Base-by-base conservation (phyloP, 2,797 vertebrate genomes). In the Channa striata region DNA sequence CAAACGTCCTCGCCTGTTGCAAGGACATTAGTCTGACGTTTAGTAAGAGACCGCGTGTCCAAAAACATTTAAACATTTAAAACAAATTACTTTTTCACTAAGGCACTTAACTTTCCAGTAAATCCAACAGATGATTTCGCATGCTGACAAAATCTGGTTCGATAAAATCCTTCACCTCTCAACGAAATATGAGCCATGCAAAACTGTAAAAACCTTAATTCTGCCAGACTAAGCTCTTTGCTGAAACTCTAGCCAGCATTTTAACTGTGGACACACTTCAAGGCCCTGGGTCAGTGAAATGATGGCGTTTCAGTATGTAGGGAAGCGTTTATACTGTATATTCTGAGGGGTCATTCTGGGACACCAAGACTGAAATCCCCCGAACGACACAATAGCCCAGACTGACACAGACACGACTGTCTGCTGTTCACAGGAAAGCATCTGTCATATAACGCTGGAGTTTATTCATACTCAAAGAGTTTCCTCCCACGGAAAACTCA, bases 151-250 rank as follows among this genome's bases (percentile, higher is more conserved):
- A 64, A 21, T 30, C 36, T 36, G 30, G 37, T 13, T 25, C 40
- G 53, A 13, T 19, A 61, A 12, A 62, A 44, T 37, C 21, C 46
- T 62, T 23, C 34, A 51, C 1, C 11, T 33, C 23, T 43, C 25
- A 20, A 20, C 17, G 40, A 53, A 42, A 57, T 23, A 25, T 64
- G 39, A 67, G 14, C 8, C 20, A 8, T n/a, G n/a, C 51, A 67
- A 39, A 68, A 25, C 36, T 39, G 58, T 46, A 39, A 53, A 59
- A 51, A 34, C 11, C 36, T 16, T 44, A 25, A n/a, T 71, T 59
- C 47, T 63, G 23, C 12, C 43, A 40, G 46, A 68, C 43, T 63
- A 46, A 72, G 53, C 68, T 63, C 36, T 75, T 53, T 74, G 11
- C 63, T 68, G 40, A 64, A 74, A 68, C 67, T 40, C 51, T 2